These are phyloP conservation scores for Leucoraja erinaceus DNA, from an alignment of 2,113 vertebrate species.

Conservation along the genomic window DNA sequence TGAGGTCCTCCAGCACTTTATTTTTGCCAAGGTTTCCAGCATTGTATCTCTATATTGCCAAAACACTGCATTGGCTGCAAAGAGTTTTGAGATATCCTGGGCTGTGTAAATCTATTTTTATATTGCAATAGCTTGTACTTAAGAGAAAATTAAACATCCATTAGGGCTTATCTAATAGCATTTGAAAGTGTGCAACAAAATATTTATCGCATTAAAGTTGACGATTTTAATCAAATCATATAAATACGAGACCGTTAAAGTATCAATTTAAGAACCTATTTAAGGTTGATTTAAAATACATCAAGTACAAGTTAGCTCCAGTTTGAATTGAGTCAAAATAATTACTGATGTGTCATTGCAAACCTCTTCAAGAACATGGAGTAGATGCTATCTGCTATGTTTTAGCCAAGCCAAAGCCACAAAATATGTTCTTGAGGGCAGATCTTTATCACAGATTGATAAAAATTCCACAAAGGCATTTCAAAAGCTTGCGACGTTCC, in stretches of 20 bases:
- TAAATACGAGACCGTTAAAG: background rate
- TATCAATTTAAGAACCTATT: background rate
- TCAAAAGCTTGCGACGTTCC: background rate
- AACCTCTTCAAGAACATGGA: background rate
- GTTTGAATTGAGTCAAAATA: background rate
- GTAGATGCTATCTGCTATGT: background rate
- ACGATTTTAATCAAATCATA: background rate
- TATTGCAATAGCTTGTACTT: too few species aligned
- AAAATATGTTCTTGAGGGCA: background rate
- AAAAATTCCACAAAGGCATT: constrained; percentile 4
- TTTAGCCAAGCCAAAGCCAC: background rate
- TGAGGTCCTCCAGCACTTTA: too few species aligned
- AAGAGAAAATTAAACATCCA: background rate
- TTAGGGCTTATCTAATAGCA: background rate
- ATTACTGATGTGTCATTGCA: background rate
- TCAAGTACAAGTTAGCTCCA: background rate
- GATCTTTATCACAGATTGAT: background rate
- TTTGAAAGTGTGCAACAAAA: background rate
- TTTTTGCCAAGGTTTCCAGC: too few species aligned
- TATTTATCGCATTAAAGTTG: background rate
- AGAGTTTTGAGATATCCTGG: too few species aligned
- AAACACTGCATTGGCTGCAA: too few species aligned
- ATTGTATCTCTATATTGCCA: too few species aligned
- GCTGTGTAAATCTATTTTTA: too few species aligned
- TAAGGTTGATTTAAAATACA: background rate